Evolutionary conservation across 2,888 invertebrate species (phyloP).

Genomic region (Cryptus viduatorius): DNA sequence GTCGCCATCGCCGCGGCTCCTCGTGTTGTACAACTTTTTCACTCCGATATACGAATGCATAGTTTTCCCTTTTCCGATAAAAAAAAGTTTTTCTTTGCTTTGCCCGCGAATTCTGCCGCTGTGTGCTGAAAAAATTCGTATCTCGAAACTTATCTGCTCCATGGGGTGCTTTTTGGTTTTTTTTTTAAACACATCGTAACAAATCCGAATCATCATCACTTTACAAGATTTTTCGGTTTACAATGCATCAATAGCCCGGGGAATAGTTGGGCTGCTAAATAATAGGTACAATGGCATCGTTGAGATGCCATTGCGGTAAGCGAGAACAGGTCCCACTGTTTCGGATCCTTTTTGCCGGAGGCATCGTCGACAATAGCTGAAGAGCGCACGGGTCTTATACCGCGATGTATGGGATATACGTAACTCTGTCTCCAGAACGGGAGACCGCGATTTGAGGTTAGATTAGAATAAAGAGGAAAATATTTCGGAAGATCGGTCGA

Average conservation of each 20-base stretch:
- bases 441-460: background rate
- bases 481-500: too few species aligned
- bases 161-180: too few species aligned
- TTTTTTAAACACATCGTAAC: conserved; percentile 4
- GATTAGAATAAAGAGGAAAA: background rate
- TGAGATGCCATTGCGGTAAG: conserved; percentile 74
- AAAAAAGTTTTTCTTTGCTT: background rate
- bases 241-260: background rate
- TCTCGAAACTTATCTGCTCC: background rate
- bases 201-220: background rate
- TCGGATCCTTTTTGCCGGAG: conserved; percentile 69
- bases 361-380: conserved; percentile 6
- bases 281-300: conserved; percentile 77
- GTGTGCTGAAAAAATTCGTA: background rate
- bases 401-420: background rate
- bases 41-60: background rate
- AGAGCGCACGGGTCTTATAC: background rate
- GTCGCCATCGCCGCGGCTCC: conserved; percentile 18
- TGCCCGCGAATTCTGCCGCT: background rate
- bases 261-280: background rate
- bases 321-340: conserved; percentile 80
- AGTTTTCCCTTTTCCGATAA: background rate
- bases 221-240: background rate
- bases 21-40: background rate
- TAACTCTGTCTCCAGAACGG: background rate